Conservation (phyloP, 30 jellyfish, hydroid and myxozoan genomes). For the Aurelia sp. region DNA sequence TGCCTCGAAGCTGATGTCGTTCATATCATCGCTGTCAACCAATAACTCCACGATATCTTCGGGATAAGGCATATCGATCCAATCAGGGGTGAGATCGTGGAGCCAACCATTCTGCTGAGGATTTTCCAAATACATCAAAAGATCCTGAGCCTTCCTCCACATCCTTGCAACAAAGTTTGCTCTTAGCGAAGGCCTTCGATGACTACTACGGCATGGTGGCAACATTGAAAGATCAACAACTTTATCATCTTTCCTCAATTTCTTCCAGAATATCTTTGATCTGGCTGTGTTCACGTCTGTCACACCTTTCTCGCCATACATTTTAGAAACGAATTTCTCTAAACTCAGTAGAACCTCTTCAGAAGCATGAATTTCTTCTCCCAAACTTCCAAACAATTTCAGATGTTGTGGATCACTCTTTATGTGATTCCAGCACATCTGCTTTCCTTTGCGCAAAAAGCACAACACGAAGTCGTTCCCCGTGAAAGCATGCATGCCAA, state of each 20-base stretch:
- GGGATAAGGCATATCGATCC: slow-evolving; percentile 39
- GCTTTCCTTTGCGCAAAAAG: too few relatives aligned
- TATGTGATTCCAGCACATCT: too few relatives aligned
- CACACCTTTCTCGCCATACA: slow-evolving; percentile 31
- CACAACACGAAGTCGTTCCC: too few relatives aligned
- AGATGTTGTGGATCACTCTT: too few relatives aligned
- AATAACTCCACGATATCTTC: slow-evolving; percentile 12
- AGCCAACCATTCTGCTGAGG: slow-evolving; percentile 35
- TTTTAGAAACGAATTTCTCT: background rate
- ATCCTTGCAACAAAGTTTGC: slow-evolving; percentile 52
- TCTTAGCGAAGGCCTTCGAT: slow-evolving; percentile 32
- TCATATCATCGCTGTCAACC: slow-evolving; percentile 47
- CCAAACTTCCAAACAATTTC: too few relatives aligned
- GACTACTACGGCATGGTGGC: slow-evolving; percentile 1
- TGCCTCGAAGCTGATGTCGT: slow-evolving; percentile 15
- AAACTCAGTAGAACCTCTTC: too few relatives aligned
- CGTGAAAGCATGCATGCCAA: too few relatives aligned
- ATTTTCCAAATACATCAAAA: background rate
- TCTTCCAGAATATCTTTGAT: slow-evolving; percentile 26
- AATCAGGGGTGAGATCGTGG: slow-evolving; percentile 23
- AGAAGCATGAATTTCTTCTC: too few relatives aligned
- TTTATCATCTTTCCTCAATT: slow-evolving; percentile 7
- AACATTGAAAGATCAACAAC: slow-evolving; percentile 32
- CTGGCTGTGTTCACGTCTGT: background rate
- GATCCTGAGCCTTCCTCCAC: slow-evolving; percentile 47